phyloP scores from a whole-genome alignment of 2,888 invertebrate genomes.

The Xestoiulus laeticollis region DNA sequence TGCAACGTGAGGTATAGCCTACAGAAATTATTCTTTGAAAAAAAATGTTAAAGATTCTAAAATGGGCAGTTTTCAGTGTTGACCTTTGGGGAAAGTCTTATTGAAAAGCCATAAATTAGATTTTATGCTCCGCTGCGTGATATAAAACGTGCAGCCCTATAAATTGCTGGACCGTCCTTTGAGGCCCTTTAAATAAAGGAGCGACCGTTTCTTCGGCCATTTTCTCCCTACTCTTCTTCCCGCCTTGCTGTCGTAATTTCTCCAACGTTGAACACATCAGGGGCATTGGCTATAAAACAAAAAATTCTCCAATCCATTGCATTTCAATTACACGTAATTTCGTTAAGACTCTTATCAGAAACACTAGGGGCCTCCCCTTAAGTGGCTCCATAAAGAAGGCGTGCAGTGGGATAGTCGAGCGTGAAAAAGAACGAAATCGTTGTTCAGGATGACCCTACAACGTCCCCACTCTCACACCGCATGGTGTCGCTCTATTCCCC shows the following conservation, averaged over 20 bases:
- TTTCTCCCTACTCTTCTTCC: neutral
- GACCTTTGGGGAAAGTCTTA: slow-evolving; percentile 35
- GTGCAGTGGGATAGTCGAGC: neutral
- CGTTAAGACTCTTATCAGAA: slow-evolving; percentile 23
- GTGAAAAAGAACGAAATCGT: slow-evolving; percentile 12
- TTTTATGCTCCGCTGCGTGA: slow-evolving; percentile 25
- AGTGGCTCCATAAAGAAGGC: slow-evolving; percentile 35
- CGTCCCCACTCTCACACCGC: neutral
- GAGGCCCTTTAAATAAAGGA: slow-evolving; percentile 40
- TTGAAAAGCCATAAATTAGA: slow-evolving; percentile 30
- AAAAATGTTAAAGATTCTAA: slow-evolving; percentile 3
- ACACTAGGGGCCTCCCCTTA: slow-evolving; percentile 34
- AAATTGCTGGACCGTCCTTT: slow-evolving; percentile 25
- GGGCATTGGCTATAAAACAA: slow-evolving; percentile 39
- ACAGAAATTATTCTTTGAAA: neutral
- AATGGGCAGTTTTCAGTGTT: slow-evolving; percentile 27
- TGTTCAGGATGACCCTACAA: neutral
- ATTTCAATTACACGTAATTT: slow-evolving; percentile 50
- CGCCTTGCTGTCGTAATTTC: slow-evolving; percentile 23
- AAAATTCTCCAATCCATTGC: slow-evolving; percentile 50
- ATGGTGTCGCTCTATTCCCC: neutral
- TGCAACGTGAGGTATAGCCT: neutral
- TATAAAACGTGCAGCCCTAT: slow-evolving; percentile 29
- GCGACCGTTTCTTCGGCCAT: slow-evolving; percentile 21
- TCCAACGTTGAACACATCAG: slow-evolving; percentile 43